A percentile compares a stretch with the other conserved stretches of the same genome.
Evolutionary conservation across 1,140 invertebrate species (phyloP).

Genomic region (Leucophenga varia): DNA sequence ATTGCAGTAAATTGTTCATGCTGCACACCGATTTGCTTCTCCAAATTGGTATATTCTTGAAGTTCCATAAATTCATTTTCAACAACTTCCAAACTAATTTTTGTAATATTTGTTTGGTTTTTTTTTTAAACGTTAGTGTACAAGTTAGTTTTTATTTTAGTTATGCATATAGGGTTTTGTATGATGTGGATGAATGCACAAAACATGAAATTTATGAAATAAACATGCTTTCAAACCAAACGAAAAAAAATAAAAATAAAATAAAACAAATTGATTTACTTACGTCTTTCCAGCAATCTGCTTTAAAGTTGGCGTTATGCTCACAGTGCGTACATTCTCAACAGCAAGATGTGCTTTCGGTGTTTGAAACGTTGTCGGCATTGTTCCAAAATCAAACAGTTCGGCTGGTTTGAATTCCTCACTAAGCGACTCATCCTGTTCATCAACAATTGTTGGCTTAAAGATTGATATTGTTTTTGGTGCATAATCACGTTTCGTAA

Average conservation of each 20-base stretch:
- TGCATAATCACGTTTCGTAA: slow-evolving; percentile 1
- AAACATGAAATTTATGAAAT: not conserved
- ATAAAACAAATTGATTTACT: too few relatives aligned
- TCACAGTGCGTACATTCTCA: too few relatives aligned
- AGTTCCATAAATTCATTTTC: slow-evolving; percentile 32
- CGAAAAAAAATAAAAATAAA: not conserved
- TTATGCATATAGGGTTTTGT: not conserved
- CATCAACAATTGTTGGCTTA: slow-evolving; percentile 13
- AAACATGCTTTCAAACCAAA: too few relatives aligned
- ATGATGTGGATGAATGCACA: slow-evolving; percentile 5
- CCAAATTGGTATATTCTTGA: slow-evolving; percentile 36
- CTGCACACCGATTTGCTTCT: slow-evolving; percentile 29
- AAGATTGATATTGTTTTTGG: slow-evolving; percentile 32
- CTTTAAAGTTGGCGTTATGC: slow-evolving; percentile 21
- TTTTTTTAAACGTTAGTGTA: too few relatives aligned
- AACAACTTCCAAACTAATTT: slow-evolving; percentile 23
- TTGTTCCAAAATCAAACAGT: slow-evolving; percentile 22
- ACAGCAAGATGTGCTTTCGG: slow-evolving; percentile 4
- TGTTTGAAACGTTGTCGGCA: not conserved
- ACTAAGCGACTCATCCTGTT: not conserved
- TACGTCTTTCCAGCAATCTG: slow-evolving; percentile 17
- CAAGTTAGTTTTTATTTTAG: too few relatives aligned
- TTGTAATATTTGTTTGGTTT: too few relatives aligned
- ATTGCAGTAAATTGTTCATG: slow-evolving; percentile 23
- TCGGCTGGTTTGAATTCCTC: slow-evolving; percentile 23